These are phyloP conservation scores for Murina feae DNA, from an alignment of 2,113 vertebrate genomes.

Conservation along the genomic window DNA sequence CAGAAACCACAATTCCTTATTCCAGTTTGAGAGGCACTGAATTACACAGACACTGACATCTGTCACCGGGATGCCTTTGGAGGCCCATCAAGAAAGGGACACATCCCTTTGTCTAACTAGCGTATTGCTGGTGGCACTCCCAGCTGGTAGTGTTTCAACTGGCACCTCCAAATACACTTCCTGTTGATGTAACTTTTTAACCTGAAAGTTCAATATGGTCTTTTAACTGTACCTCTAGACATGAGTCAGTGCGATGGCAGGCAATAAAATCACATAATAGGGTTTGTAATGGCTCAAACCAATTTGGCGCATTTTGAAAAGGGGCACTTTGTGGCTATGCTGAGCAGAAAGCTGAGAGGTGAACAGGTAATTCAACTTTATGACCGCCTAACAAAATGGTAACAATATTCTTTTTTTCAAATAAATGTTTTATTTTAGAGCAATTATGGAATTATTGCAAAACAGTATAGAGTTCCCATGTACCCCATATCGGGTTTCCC, in stretches of 20 bases:
- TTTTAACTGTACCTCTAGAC: not conserved
- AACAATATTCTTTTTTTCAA: not conserved
- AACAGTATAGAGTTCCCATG: not conserved
- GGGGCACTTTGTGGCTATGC: not conserved
- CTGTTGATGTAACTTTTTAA: not conserved
- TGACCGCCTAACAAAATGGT: not conserved
- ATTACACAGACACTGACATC: not conserved
- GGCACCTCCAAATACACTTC: not conserved
- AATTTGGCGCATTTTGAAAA: not conserved
- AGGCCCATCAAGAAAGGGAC: not conserved
- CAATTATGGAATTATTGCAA: not conserved
- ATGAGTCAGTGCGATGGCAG: not conserved
- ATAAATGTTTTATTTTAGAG: not conserved
- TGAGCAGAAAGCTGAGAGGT: not conserved
- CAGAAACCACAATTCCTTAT: not conserved
- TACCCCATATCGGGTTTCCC: not conserved
- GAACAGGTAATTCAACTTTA: not conserved
- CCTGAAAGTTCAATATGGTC: not conserved
- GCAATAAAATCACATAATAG: not conserved
- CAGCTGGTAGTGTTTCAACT: not conserved
- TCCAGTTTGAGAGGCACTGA: not conserved
- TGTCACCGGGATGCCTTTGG: constrained; percentile 23
- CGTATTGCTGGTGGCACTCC: not conserved
- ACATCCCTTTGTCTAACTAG: not conserved
- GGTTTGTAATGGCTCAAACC: not conserved